Base-by-base conservation (phyloP, 2,113 vertebrate species). In the Forbesichthys agassizii region DNA sequence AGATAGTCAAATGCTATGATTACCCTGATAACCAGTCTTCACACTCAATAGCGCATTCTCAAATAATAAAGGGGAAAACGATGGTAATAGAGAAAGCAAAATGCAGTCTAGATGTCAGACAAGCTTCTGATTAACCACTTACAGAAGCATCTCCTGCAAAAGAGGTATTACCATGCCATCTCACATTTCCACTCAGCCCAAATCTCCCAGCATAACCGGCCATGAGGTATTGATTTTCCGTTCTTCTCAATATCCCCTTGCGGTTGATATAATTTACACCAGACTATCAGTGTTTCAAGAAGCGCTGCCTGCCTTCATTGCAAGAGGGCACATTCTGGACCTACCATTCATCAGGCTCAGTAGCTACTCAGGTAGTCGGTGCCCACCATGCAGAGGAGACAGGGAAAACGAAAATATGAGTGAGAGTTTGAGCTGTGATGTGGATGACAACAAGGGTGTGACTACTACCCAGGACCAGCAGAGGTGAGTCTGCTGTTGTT, bases 141-240 rank as follows among this genome's bases (percentile, higher is more conserved):
- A 82, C 64, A 87, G 85, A 75, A 77, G 64, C 79, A 77, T 73
- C 58, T 71, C 75, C 61, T 76, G 78, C 42, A 13, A 71, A 74
- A 65, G 73, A 52, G 42, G 69, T 53, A 66, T 72, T 66, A 75
- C 85, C 49, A 69, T 51, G 66, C 75, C 73, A 73, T 93, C 93
- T 96, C 94, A 93, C 79, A 85, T 95, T 95, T 93, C 94, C 84
- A 87, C 86, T 88, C 86, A 75, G 78, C 52, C 84, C 79, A 80
- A 90, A 90, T 77, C 91, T 86, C 90, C 90, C 90, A 91, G 94
- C 87, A 87, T 83, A 92, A 93, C 92, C 93, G 92, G 90, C 83
- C 89, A 91, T 74, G 63, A 78, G 10, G 61, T 82, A 87, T 94
- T 84, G 84, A 84, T 93, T 82, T 71, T 81, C 72, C 61, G 80